These are phyloP conservation scores for Aelia acuminata DNA, from an alignment of 2,888 invertebrate genomes.

Conservation along the genomic window DNA sequence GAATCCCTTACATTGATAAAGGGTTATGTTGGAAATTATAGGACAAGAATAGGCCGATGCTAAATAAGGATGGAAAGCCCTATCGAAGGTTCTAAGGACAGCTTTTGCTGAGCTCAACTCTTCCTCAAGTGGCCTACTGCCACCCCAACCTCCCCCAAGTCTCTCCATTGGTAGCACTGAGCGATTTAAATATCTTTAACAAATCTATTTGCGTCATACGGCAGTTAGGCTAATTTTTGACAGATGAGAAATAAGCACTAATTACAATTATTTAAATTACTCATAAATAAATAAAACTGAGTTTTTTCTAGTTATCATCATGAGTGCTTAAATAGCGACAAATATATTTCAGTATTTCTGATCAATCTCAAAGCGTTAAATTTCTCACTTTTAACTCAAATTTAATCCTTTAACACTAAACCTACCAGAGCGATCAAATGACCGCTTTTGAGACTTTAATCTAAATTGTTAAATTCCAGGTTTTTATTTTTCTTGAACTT, in stretches of 20 bases:
- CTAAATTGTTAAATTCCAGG: no score
- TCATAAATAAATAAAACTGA: background rate
- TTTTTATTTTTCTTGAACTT: no score
- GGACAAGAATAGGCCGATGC: slow-evolving; percentile 36
- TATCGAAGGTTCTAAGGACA: slow-evolving; percentile 34
- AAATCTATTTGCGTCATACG: background rate
- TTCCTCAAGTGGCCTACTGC: slow-evolving; percentile 17
- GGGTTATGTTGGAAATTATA: slow-evolving; percentile 18
- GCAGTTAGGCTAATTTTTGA: background rate
- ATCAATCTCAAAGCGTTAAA: no score
- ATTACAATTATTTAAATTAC: background rate
- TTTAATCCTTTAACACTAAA: no score
- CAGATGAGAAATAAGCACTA: background rate
- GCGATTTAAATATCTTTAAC: slow-evolving; percentile 32
- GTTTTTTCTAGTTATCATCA: no score
- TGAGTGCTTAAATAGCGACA: no score
- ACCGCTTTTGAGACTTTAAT: no score
- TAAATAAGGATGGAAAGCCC: slow-evolving; percentile 41
- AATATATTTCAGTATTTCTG: no score
- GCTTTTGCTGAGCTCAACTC: slow-evolving; percentile 48
- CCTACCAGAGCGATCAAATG: no score
- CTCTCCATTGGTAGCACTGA: slow-evolving; percentile 23
- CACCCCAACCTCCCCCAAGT: background rate
- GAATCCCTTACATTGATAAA: background rate
- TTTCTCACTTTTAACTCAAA: no score